phyloP scores from a whole-genome alignment of 2,113 vertebrate genomes.

The Eurystomus gularis region DNA sequence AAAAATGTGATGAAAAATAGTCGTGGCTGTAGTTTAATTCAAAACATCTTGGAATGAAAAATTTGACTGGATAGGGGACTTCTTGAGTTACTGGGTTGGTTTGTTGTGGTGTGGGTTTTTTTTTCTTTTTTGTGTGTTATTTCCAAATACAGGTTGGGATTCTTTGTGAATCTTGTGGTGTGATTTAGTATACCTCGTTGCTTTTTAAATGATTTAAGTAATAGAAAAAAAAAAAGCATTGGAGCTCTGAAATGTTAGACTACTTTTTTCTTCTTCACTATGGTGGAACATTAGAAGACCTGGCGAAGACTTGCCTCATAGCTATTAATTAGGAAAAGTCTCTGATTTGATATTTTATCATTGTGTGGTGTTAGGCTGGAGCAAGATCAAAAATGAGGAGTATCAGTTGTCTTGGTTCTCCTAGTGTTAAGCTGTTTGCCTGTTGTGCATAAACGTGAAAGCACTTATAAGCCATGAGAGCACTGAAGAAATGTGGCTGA shows the following conservation, averaged over 20 bases:
- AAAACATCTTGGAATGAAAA: not conserved
- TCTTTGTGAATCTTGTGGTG: not conserved
- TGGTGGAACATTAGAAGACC: not conserved
- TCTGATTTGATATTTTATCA: not conserved
- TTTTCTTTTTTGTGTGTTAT: not conserved
- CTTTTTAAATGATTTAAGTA: not conserved
- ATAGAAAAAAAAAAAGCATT: not conserved
- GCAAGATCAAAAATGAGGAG: not conserved
- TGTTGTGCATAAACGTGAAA: not conserved
- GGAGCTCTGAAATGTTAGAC: not conserved
- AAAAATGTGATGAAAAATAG: not conserved
- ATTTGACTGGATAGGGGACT: not conserved
- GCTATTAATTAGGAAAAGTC: not conserved
- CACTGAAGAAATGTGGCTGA: not conserved
- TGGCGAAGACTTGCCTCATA: not conserved
- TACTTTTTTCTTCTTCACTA: not conserved
- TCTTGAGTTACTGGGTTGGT: not conserved
- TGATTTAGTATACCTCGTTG: not conserved
- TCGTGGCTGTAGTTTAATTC: not conserved
- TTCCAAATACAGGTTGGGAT: not conserved
- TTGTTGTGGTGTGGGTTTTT: not conserved
- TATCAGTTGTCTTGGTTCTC: not conserved
- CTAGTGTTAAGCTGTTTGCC: not conserved
- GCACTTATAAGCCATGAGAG: not conserved
- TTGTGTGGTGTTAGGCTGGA: not conserved